A percentile compares a stretch with the other conserved stretches of the same genome.
Evolutionary conservation across 1,140 invertebrate species (phyloP).

Genomic region (Elymnias hypermnestra): DNA sequence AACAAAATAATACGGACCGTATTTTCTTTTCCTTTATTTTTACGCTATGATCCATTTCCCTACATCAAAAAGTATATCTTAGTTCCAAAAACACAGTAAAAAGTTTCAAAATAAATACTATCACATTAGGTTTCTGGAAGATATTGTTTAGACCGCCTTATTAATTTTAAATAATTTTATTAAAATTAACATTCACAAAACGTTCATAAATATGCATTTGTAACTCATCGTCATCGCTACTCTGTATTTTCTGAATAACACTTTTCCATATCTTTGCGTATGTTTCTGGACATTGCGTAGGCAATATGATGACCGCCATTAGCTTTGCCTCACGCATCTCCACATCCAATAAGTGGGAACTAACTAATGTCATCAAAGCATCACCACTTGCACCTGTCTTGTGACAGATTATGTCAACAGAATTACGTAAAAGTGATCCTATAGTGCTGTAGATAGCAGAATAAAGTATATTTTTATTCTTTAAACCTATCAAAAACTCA

Average conservation of each 20-base stretch:
- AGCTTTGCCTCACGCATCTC: not conserved
- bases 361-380: not conserved
- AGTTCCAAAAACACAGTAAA: too few species aligned
- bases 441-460: slow-evolving; percentile 10
- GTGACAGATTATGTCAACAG: not conserved
- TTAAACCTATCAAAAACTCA: slow-evolving; percentile 20
- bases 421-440: not conserved
- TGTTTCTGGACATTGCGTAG: not conserved
- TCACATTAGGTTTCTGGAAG: too few species aligned
- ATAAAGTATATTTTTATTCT: slow-evolving; percentile 14
- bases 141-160: too few species aligned
- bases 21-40: too few species aligned
- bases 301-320: not conserved
- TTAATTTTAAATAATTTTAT: not conserved
- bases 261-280: not conserved
- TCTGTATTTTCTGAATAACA: not conserved
- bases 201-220: not conserved
- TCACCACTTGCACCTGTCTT: not conserved
- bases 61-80: too few species aligned
- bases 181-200: slow-evolving; percentile 19
- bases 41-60: too few species aligned
- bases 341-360: not conserved
- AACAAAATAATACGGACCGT: too few species aligned
- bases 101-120: too few species aligned
- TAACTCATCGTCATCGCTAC: not conserved